Evolutionary conservation across 2,113 vertebrate species (phyloP).

Genomic region (Melanerpes aurifrons): DNA sequence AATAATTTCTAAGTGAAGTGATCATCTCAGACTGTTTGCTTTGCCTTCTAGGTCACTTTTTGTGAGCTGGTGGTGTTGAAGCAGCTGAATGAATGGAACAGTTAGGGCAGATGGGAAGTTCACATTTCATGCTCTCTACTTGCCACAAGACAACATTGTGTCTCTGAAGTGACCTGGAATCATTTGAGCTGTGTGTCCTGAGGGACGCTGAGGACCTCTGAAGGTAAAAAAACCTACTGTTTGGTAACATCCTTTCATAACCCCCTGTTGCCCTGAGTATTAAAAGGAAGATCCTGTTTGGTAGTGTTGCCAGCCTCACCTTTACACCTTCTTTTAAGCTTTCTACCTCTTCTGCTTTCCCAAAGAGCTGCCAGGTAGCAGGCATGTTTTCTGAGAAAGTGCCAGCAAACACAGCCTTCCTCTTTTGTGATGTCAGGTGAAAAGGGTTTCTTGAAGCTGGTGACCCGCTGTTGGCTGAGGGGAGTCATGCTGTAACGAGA

Average conservation of each 20-base stretch:
- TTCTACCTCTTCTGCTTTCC: neutral
- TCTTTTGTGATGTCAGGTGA: neutral
- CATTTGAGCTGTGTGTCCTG: neutral
- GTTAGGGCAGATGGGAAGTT: neutral
- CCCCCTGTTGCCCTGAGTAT: accelerated
- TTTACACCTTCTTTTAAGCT: neutral
- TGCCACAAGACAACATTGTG: neutral
- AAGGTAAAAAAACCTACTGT: neutral
- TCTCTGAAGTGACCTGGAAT: neutral
- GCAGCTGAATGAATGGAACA: slow-evolving; percentile 30
- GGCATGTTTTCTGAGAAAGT: neutral
- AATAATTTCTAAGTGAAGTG: accelerated
- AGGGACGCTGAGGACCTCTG: neutral
- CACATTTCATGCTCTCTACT: neutral
- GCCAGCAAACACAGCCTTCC: neutral
- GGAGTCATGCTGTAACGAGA: neutral
- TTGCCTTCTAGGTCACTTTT: neutral
- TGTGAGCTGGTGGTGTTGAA: neutral
- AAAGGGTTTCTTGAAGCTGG: neutral
- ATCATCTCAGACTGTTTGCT: accelerated
- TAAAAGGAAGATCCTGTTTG: neutral
- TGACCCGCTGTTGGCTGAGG: neutral
- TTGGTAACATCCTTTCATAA: neutral
- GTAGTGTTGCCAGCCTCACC: neutral
- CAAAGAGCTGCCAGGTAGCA: neutral